Percentiles rank a stretch among this genome's conserved stretches.
Evolutionary conservation across 2,888 invertebrate species (phyloP).

Genomic region (Therioaphis trifolii): DNA sequence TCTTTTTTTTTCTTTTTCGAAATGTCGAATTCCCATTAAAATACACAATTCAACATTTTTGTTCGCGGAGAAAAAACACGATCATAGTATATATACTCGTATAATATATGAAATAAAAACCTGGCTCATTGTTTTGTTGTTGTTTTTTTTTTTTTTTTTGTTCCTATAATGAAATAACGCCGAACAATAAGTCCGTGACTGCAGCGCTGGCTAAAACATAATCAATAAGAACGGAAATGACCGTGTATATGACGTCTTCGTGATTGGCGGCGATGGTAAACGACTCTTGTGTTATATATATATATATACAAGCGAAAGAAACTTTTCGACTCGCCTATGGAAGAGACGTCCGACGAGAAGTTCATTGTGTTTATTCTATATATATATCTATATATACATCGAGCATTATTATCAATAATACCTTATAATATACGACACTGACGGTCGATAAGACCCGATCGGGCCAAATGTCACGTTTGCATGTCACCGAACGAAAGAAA

Average conservation of each 20-base stretch:
- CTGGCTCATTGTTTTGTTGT: neutral
- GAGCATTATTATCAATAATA: neutral
- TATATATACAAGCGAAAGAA: neutral
- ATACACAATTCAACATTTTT: neutral
- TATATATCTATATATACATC: no score
- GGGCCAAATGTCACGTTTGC: conserved; percentile 14
- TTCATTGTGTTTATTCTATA: no score
- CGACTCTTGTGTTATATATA: no score
- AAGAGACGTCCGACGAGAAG: neutral
- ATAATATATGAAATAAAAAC: neutral
- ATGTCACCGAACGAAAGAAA: neutral
- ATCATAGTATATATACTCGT: no score
- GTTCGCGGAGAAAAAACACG: neutral
- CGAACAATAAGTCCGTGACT: conserved; percentile 10
- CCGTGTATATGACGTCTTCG: neutral
- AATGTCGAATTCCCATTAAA: conserved; percentile 17
- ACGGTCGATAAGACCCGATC: neutral
- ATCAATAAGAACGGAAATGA: conserved; percentile 10
- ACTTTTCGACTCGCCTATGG: neutral
- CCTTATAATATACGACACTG: neutral
- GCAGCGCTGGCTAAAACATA: neutral
- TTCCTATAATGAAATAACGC: no score
- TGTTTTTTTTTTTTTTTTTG: neutral
- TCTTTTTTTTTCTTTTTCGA: neutral
- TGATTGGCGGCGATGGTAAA: neutral